Conservation (phyloP, 2,797 vertebrate genomes). For the Aratinga solstitialis region DNA sequence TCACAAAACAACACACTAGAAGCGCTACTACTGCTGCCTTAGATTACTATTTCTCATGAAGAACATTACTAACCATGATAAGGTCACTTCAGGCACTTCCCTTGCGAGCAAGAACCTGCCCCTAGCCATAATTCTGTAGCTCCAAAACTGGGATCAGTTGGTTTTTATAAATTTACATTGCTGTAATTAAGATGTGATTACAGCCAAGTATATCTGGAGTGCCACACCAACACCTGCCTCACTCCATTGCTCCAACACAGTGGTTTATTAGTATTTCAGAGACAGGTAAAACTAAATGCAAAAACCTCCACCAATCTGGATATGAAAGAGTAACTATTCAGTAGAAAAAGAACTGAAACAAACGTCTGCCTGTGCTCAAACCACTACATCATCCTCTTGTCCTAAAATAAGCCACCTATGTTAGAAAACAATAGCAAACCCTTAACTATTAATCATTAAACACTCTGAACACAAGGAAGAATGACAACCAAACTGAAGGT, state of each 20-base stretch:
- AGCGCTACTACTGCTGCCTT: not conserved
- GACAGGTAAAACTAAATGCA: not conserved
- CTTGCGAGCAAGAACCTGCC: not conserved
- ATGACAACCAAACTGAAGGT: not conserved
- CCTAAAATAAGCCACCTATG: not conserved
- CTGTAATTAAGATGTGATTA: not conserved
- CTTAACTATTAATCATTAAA: not conserved
- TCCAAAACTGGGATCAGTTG: not conserved
- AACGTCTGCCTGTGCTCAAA: not conserved
- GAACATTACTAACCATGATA: not conserved
- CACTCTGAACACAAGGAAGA: not conserved
- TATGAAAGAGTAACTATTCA: not conserved
- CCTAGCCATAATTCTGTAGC: not conserved
- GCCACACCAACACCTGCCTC: not conserved
- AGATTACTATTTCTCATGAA: not conserved
- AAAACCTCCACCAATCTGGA: not conserved
- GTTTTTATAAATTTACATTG: not conserved
- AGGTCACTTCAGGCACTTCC: not conserved
- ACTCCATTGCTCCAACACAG: not conserved
- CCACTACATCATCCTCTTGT: not conserved
- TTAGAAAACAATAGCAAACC: not conserved
- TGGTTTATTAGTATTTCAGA: not conserved
- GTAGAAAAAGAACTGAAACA: not conserved
- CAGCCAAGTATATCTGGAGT: not conserved
- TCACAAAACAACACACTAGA: not conserved